Evolutionary conservation across 2,888 invertebrate species (phyloP), one percentile per base, ranked within the genome.

Genomic region (Synanthedon tipuliformis): DNA sequence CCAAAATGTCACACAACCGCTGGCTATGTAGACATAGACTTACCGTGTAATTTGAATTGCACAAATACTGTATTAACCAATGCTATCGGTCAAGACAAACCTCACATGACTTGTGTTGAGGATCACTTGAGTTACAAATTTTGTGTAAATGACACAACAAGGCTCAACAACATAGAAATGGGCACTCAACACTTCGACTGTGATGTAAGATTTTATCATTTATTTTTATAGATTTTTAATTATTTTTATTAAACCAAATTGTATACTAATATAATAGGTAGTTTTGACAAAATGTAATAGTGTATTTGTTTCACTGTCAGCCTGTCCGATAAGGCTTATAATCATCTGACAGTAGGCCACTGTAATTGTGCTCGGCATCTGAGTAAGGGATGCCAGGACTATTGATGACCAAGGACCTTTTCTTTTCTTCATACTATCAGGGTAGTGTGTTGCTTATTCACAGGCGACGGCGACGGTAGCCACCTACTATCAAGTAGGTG

Each of bases 21-120:
- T 7, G 77, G 69, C 10, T 77, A 71, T 49, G 72, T 81, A 0
- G 77, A 81, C 52, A 61, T 82, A 0, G 75, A 83, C 53, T 75
- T 79, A 55, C 77, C 80, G 0, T 86, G 85, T 55, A 54, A 52
- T 1, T 57, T 84, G 15, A 68, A 69, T 27, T 84, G 85, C 55
- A 59, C 63, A 5, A 64, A 76, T 52, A 23, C 62, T 2, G 63
- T 64, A 4, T 56, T 80, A 2, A 55, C 69, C 0, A 40, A 58
- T 0, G 59, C 70, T 1, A 60, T 81, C 41, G 69, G 66, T 5
- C 53, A 57, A 1, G 58, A 63, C 4, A 63, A 61, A 54, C 62
- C 72, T 0, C 73, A 72, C 51, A 82, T 86, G 81, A 82, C 81
- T 0, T 86, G 85, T 50, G 11, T 71, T 2, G 63, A 81, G 34